Evolutionary conservation across 1,140 invertebrate species (phyloP), one percentile per base, ranked within the genome.

Genomic region (Drosophila truncata): DNA sequence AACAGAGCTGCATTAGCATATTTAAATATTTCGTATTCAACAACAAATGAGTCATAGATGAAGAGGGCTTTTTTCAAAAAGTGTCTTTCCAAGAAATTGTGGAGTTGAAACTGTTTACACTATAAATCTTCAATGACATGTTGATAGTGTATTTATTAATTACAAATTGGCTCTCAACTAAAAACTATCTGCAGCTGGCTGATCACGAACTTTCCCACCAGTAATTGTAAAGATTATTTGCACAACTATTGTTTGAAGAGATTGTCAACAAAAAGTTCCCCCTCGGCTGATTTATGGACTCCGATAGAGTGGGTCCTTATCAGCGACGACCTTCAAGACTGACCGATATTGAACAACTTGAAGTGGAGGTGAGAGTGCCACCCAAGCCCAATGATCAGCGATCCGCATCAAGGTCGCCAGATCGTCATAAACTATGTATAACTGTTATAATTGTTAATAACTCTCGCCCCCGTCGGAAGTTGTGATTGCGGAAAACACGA

Each of bases 301-400:
- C 10, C 52, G 46, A 75, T 75, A 75, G 52, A 23, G 7, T 18
- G 14, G 9, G n/a, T 14, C 29, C 71, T 75, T 76, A 76, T 76
- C 73, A 66, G 31, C 27, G 27, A 29, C 73, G 31, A 77, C 73
- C 73, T 78, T 78, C 55, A 47, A 20, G 41, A 47, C 20, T 78
- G 74, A 77, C 74, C 74, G 74, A 77, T 77, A 77, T 77, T 77
- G 54, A 72, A 60, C 69, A 20, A 35, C 52, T 37, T 20, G n/a
- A 44, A 16, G 18, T 35, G 31, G 0, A 29, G 23, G 23, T 59
- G 50, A n/a, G 11, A 58, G 42, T 25, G 16, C 20, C 27, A 20
- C 6, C 6, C 18, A 25, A 23, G 13, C 11, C 33, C 14, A 37
- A 14, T 39, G 31, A 72, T 71, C 42, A 58, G 14, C 66, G 44